Conservation (phyloP, 2,888 invertebrate genomes). For the Orthosia gothica region DNA sequence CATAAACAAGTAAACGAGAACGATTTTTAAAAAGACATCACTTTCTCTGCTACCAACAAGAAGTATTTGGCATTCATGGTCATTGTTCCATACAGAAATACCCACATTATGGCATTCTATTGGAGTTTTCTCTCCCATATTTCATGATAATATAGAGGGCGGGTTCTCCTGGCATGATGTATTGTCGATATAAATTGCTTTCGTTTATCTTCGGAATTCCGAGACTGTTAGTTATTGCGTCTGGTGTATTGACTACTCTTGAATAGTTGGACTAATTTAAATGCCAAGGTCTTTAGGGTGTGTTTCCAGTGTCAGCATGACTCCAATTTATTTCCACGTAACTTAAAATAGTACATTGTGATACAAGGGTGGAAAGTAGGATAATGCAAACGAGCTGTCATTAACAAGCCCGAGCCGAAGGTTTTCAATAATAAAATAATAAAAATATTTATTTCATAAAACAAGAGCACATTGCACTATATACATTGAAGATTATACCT, state of each 20-base stretch:
- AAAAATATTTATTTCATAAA: too few relatives aligned
- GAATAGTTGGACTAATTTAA: conserved; percentile 3
- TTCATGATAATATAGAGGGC: conserved; percentile 49
- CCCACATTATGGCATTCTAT: conserved; percentile 14
- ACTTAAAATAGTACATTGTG: too few relatives aligned
- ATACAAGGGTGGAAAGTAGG: too few relatives aligned
- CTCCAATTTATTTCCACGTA: too few relatives aligned
- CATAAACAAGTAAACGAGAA: background rate
- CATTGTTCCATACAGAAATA: conserved; percentile 28
- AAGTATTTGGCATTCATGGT: conserved; percentile 8
- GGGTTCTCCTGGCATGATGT: conserved; percentile 44
- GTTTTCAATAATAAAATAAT: too few relatives aligned
- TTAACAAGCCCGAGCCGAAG: too few relatives aligned
- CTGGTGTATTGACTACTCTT: conserved; percentile 14
- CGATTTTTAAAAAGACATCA: background rate
- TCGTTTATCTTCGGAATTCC: conserved; percentile 49
- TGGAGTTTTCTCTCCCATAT: conserved; percentile 47
- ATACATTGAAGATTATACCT: too few relatives aligned
- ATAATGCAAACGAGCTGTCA: too few relatives aligned
- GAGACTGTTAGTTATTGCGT: conserved; percentile 34
- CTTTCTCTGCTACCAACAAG: background rate
- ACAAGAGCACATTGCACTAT: too few relatives aligned
- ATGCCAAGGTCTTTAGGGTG: background rate
- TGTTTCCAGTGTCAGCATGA: too few relatives aligned
- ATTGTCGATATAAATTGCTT: conserved; percentile 57